phyloP scores from a whole-genome alignment of 2,113 vertebrate genomes.

The Tricholaema leucomelas region DNA sequence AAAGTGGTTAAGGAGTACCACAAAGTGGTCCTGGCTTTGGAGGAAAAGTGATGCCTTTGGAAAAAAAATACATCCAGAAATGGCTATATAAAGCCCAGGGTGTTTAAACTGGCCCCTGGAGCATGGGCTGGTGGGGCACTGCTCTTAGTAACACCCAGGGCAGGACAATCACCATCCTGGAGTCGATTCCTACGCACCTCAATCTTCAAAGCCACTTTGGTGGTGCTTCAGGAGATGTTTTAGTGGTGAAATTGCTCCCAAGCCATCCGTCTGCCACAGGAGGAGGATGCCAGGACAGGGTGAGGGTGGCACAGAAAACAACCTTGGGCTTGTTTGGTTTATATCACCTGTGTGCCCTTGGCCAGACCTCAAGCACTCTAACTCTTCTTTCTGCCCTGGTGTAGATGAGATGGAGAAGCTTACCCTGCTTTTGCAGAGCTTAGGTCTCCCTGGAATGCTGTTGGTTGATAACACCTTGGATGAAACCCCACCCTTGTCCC shows the following conservation, averaged over 20 bases:
- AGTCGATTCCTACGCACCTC: background rate
- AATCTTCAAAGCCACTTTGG: fast-evolving
- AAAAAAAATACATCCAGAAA: background rate
- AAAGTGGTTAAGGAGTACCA: background rate
- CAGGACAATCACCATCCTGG: background rate
- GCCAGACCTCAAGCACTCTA: background rate
- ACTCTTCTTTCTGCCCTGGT: background rate
- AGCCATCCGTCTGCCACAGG: background rate
- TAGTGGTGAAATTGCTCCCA: background rate
- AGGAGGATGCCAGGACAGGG: background rate
- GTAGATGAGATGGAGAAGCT: background rate
- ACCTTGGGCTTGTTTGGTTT: background rate
- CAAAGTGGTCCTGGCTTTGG: background rate
- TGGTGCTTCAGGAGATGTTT: fast-evolving
- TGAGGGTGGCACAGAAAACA: background rate
- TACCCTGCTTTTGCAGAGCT: background rate
- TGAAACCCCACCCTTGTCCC: background rate
- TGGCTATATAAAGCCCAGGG: background rate
- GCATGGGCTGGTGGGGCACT: background rate
- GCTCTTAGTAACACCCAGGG: background rate
- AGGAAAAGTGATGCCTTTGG: background rate
- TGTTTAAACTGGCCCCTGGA: background rate
- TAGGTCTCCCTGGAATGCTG: background rate
- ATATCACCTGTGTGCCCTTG: background rate
- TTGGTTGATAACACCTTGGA: background rate